Evolutionary conservation across 2,113 vertebrate species (phyloP), one percentile per base, ranked within the genome.

Genomic region (Meleagris gallopavo): DNA sequence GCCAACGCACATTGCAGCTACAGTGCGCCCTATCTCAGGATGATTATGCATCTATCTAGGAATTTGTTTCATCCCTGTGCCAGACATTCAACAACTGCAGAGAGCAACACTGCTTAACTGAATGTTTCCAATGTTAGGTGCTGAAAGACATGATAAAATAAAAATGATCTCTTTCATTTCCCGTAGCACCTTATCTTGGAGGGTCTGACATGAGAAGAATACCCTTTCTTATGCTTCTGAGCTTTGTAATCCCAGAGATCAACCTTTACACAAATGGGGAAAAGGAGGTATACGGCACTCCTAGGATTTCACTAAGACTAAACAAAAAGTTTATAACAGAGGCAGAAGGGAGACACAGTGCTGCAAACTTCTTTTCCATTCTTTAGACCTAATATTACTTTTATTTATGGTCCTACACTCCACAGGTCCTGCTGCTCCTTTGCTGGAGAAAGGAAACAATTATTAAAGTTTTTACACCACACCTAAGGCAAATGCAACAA

Each of bases 31-130:
- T 52, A 58, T 79, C 67, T 41, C 5, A 0, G 2, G 0, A 1
- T 8, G 4, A 70, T 79, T 65, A 87, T 89, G 48, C 62, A 50
- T 80, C 84, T 94, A 24, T 92, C 89, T 89, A 95, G 93, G 89
- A 94, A 95, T 91, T 70, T 66, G 45, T 91, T 97, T 95, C 87
- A 94, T 89, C 67, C 78, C 43, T 1, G 1, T 91, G 93, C 94
- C 93, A 92, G 78, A 89, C 60, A 69, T 61, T 76, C 73, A 81
- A 22, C 41, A 40, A 83, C 76, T 86, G 45, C 79, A 89, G 60
- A 70, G 38, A 73, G 32, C 25, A 71, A 73, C 92, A 45, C 77
- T 62, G 60, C 81, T 67, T 36, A 79, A 81, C 13, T 89, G 67
- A 50, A 20, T 60, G 83, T 85, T 91, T 73, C 41, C 4, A 2